phyloP scores from a whole-genome alignment of 1,140 invertebrate genomes.

The Cryptotermes secundus region DNA sequence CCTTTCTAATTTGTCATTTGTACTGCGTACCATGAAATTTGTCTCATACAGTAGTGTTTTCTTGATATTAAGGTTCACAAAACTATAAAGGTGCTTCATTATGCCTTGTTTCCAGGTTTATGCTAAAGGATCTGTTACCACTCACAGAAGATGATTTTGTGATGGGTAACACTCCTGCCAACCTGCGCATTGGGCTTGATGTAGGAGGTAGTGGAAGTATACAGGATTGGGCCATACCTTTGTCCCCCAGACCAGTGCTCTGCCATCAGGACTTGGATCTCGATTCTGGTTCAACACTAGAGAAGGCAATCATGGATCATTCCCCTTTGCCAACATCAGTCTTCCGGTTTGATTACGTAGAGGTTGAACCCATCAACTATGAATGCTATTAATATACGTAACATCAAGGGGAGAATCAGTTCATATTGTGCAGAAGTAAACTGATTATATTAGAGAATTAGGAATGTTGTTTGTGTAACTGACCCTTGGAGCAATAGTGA shows the following conservation, averaged over 20 bases:
- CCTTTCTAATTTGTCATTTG: too few relatives aligned
- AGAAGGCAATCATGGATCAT: slow-evolving; percentile 41
- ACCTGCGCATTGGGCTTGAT: slow-evolving; percentile 49
- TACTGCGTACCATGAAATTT: too few relatives aligned
- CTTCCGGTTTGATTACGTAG: slow-evolving; percentile 50
- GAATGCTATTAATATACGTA: neutral
- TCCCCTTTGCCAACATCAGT: slow-evolving; percentile 41
- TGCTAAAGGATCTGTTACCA: slow-evolving; percentile 52
- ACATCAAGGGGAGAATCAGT: neutral
- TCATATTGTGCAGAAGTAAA: neutral
- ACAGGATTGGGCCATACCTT: slow-evolving; percentile 37
- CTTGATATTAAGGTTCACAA: neutral
- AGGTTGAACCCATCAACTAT: slow-evolving; percentile 49
- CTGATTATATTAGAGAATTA: neutral
- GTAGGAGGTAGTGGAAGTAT: slow-evolving; percentile 41
- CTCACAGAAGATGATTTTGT: slow-evolving; percentile 57
- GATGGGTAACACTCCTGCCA: slow-evolving; percentile 49
- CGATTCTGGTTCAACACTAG: slow-evolving; percentile 38
- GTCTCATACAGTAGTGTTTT: too few relatives aligned
- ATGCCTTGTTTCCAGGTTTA: slow-evolving; percentile 25
- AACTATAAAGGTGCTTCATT: neutral
- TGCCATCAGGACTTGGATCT: slow-evolving; percentile 38
- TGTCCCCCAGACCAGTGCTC: slow-evolving; percentile 42
- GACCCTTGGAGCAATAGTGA: too few relatives aligned
- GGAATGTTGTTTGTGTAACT: too few relatives aligned